phyloP scores from a whole-genome alignment of 2,888 invertebrate species.

The Criorhina ranunculi region DNA sequence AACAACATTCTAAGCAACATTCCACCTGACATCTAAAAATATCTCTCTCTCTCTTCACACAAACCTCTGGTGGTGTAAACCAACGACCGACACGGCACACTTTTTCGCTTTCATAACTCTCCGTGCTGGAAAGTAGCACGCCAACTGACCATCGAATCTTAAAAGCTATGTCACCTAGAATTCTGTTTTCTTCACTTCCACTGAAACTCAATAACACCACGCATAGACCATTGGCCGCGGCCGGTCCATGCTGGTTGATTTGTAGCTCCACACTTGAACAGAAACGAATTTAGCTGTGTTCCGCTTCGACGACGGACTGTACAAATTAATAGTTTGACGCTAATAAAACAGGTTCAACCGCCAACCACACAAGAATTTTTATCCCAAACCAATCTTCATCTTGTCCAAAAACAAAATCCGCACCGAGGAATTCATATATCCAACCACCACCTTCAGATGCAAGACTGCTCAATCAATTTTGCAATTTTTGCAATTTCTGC shows the following conservation, averaged over 20 bases:
- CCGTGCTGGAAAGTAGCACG: slow-evolving; percentile 55
- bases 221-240: slow-evolving; percentile 6
- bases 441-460: slow-evolving; percentile 14
- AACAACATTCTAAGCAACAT: slow-evolving; percentile 67
- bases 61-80: not conserved
- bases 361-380: slow-evolving; percentile 38
- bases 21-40: slow-evolving; percentile 63
- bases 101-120: slow-evolving; percentile 69
- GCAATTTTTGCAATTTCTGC: slow-evolving; percentile 73
- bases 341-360: slow-evolving; percentile 59
- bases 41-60: slow-evolving; percentile 31
- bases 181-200: slow-evolving; percentile 30
- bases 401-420: slow-evolving; percentile 18
- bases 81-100: slow-evolving; percentile 41
- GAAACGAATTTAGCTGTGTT: slow-evolving; percentile 64
- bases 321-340: slow-evolving; percentile 48
- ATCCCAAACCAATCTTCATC: slow-evolving; percentile 45
- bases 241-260: slow-evolving; percentile 24
- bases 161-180: slow-evolving; percentile 66
- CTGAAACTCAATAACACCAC: not conserved
- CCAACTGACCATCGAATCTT: slow-evolving; percentile 50
- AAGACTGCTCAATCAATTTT: slow-evolving; percentile 71
- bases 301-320: slow-evolving; percentile 52
- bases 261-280: slow-evolving; percentile 17
- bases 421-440: slow-evolving; percentile 42